Conservation (phyloP, 2,888 invertebrate genomes). For the Lordiphosa andalusiaca region DNA sequence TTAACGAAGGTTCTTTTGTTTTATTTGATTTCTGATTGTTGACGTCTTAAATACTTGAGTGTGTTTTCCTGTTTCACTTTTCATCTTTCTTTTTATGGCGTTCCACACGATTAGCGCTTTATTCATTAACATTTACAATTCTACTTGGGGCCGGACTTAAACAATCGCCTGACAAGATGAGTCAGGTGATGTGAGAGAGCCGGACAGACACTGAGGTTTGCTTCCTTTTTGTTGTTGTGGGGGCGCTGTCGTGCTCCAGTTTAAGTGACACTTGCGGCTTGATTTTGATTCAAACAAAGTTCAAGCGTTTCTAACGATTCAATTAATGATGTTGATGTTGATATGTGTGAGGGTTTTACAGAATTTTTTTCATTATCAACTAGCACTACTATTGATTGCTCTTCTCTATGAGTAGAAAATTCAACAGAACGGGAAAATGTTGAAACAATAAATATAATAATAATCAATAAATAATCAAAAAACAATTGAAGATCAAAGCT, state of each 20-base stretch:
- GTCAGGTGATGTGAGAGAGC: slow-evolving; percentile 15
- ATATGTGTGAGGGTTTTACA: no score
- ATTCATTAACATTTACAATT: slow-evolving; percentile 2
- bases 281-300: no score
- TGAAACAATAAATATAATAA: no score
- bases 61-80: slow-evolving; percentile 12
- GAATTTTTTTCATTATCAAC: no score
- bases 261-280: no score
- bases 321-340: no score
- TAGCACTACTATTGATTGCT: no score
- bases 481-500: no score
- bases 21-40: slow-evolving; percentile 23
- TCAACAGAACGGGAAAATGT: no score
- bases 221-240: slow-evolving; percentile 28
- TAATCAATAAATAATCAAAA: no score
- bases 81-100: slow-evolving; percentile 5
- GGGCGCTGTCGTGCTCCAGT: slow-evolving; percentile 23
- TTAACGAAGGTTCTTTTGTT: slow-evolving; percentile 24
- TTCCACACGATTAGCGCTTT: neutral
- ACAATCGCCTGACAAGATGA: slow-evolving; percentile 9
- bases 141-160: slow-evolving; percentile 18
- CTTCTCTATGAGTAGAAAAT: no score
- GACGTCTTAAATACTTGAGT: neutral
- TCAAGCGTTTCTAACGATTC: no score
- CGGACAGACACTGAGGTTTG: neutral